A percentile compares a stretch with the other conserved stretches of the same genome.
These are phyloP conservation scores for Spisula solida DNA, from an alignment of 2,888 invertebrate species.

Conservation along the genomic window DNA sequence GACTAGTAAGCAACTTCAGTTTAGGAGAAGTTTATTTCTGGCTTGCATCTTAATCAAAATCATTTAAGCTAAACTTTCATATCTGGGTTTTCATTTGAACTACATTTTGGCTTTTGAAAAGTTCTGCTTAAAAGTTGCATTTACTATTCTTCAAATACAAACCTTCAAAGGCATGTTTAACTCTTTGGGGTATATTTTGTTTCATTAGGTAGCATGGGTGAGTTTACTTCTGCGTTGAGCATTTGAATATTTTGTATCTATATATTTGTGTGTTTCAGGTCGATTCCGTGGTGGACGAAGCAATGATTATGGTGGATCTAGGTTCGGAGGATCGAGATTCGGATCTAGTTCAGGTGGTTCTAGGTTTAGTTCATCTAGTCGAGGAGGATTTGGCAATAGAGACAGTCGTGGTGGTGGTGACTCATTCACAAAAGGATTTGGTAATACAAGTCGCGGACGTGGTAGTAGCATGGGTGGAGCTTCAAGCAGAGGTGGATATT, in stretches of 20 bases:
- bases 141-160: no score
- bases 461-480: conserved; percentile 27
- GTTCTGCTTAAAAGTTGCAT: no score
- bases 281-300: conserved; percentile 52
- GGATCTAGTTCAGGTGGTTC: conserved; percentile 56
- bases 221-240: background rate
- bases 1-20: no score
- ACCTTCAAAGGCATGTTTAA: no score
- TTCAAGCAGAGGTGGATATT: conserved; percentile 40
- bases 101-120: no score
- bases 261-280: conserved; percentile 31
- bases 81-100: no score
- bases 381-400: conserved; percentile 51
- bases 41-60: no score
- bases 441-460: conserved; percentile 50
- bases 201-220: no score
- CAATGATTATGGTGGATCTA: conserved; percentile 60
- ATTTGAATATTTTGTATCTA: background rate
- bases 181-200: no score
- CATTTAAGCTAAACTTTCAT: no score
- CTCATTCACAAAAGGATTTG: conserved; percentile 51
- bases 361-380: conserved; percentile 47
- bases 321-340: conserved; percentile 64
- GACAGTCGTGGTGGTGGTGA: conserved; percentile 53
- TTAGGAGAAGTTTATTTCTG: no score